These are phyloP conservation scores for Idaea biselata DNA, from an alignment of 2,888 invertebrate species.

Conservation along the genomic window DNA sequence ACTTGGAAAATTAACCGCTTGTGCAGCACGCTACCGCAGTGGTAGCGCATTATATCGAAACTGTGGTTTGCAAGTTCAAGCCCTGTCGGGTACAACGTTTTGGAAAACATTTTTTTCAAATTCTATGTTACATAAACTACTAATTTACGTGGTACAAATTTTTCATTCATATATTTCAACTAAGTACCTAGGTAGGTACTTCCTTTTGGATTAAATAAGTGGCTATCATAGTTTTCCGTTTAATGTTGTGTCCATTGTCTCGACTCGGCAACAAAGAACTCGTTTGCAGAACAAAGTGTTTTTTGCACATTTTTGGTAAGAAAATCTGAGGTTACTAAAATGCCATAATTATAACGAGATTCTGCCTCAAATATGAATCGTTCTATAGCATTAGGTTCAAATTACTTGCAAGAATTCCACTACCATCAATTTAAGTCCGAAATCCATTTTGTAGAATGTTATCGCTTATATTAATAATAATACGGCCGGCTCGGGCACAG, in stretches of 20 bases:
- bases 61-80: too few species aligned
- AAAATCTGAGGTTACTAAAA: not conserved
- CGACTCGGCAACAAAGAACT: not conserved
- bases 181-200: not conserved
- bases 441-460: constrained; percentile 16
- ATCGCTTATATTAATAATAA: constrained; percentile 42
- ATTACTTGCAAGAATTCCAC: not conserved
- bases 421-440: constrained; percentile 1
- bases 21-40: too few species aligned
- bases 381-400: not conserved
- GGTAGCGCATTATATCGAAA: too few species aligned
- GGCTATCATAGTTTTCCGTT: not conserved
- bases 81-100: too few species aligned
- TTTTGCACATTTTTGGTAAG: not conserved
- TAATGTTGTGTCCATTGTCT: not conserved
- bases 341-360: not conserved
- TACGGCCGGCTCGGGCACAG: constrained; percentile 36
- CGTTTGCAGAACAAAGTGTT: not conserved
- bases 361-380: not conserved
- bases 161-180: constrained; percentile 16
- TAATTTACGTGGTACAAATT: constrained; percentile 4
- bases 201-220: not conserved
- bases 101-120: too few species aligned
- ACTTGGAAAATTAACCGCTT: too few species aligned
- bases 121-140: too few species aligned